Evolutionary conservation across 2,797 vertebrate species (phyloP).

Genomic region (Sebastes hopkinsi): DNA sequence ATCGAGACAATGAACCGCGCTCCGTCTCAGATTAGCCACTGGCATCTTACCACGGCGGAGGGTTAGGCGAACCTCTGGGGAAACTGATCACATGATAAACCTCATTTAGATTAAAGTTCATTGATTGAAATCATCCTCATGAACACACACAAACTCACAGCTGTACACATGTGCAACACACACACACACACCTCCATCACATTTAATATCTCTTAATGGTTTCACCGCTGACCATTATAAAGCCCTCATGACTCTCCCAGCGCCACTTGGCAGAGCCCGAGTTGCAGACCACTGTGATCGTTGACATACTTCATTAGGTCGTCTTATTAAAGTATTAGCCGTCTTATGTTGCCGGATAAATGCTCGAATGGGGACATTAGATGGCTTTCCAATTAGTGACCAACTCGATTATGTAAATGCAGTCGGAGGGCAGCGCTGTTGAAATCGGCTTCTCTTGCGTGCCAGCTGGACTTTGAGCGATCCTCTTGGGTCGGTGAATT

Average conservation of each 20-base stretch:
- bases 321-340: conserved; percentile 59
- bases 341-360: conserved; percentile 51
- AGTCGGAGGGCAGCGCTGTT: neutral
- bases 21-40: conserved; percentile 32
- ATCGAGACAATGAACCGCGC: conserved; percentile 29
- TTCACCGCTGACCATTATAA: conserved; percentile 16
- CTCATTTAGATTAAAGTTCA: conserved; percentile 22
- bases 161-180: neutral
- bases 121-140: conserved; percentile 17
- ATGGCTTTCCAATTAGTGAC: conserved; percentile 50
- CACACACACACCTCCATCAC: neutral
- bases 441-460: conserved; percentile 37
- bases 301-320: conserved; percentile 49
- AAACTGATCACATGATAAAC: conserved; percentile 15
- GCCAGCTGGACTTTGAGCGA: conserved; percentile 28
- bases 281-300: conserved; percentile 32
- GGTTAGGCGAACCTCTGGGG: neutral
- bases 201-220: conserved; percentile 11
- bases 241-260: conserved; percentile 11
- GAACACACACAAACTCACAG: neutral
- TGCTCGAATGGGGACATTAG: conserved; percentile 31
- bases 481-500: neutral
- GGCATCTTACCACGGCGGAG: neutral
- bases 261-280: conserved; percentile 7
- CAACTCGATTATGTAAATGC: conserved; percentile 49